Evolutionary conservation across 2,888 invertebrate genomes (phyloP).

Genomic region (Luperina nickerlii): DNA sequence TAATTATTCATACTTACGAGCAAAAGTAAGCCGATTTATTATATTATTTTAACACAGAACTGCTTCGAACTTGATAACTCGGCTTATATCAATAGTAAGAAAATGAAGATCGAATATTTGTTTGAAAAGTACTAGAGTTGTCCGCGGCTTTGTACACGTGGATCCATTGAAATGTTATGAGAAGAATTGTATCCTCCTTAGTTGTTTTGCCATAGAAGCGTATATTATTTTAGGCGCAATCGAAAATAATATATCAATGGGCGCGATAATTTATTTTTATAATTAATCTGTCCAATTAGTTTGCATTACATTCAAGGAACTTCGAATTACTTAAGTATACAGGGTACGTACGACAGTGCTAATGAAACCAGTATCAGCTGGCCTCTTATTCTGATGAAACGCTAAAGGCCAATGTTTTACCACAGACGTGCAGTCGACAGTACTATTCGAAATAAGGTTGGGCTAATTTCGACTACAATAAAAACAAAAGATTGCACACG

Average conservation of each 20-base stretch:
- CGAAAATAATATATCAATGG: no score
- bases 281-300: neutral
- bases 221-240: neutral
- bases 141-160: neutral
- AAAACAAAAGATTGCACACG: no score
- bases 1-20: slow-evolving; percentile 66
- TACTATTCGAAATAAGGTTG: no score
- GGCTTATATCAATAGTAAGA: slow-evolving; percentile 25
- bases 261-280: no score
- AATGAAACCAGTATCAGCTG: no score
- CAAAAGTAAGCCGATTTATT: slow-evolving; percentile 58
- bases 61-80: slow-evolving; percentile 42
- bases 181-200: neutral
- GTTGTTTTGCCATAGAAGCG: neutral
- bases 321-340: no score
- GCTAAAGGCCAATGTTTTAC: no score
- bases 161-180: neutral
- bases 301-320: no score
- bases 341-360: no score
- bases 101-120: slow-evolving; percentile 27
- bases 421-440: no score
- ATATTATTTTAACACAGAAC: slow-evolving; percentile 59
- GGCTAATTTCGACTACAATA: no score
- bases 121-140: neutral
- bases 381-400: no score